A percentile compares a stretch with the other conserved stretches of the same genome.
Evolutionary conservation across 2,113 vertebrate species (phyloP).

Genomic region (Serinus canaria): DNA sequence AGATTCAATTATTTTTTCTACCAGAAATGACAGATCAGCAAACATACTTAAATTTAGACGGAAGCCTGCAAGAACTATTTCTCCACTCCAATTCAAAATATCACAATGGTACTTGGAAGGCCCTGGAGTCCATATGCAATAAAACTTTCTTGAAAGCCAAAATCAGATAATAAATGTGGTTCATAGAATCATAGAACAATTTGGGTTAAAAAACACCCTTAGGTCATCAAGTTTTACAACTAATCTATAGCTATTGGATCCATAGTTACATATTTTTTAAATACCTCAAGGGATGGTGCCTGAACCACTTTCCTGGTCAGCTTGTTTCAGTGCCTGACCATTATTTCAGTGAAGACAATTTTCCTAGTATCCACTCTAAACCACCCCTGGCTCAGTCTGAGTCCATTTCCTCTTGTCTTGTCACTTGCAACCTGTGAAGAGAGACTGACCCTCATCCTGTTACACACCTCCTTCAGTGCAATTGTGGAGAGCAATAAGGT

Average conservation of each 20-base stretch:
- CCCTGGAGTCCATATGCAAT: neutral
- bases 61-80: neutral
- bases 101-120: neutral
- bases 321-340: neutral
- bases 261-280: neutral
- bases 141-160: neutral
- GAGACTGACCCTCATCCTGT: neutral
- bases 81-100: neutral
- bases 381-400: accelerated
- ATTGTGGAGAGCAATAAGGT: neutral
- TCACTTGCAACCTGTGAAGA: too few relatives aligned
- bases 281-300: neutral
- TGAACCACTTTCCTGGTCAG: neutral
- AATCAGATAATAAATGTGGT: neutral
- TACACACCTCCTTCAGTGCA: neutral
- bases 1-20: neutral
- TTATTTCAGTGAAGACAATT: neutral
- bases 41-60: neutral
- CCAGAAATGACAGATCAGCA: neutral
- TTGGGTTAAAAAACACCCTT: neutral
- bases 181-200: neutral
- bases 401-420: neutral
- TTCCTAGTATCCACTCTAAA: neutral
- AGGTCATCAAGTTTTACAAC: neutral
- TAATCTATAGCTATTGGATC: accelerated